Percentiles rank a stretch among this genome's conserved stretches.
Evolutionary conservation across 2,113 vertebrate species (phyloP).

Genomic region (Nestor notabilis): DNA sequence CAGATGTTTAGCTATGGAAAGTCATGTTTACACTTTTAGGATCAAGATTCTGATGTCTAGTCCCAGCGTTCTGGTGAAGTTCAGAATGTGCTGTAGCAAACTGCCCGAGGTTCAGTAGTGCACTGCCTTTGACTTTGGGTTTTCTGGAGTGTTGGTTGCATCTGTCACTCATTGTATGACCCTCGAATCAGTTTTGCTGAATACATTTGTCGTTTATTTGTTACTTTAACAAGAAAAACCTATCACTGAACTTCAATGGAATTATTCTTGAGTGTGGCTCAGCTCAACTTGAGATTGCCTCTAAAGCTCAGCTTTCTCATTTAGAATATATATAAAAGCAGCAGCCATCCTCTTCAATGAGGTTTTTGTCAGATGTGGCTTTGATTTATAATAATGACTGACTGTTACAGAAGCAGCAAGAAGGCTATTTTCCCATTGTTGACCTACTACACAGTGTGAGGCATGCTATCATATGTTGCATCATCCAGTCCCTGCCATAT

Average conservation of each 20-base stretch:
- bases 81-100: not conserved
- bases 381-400: not conserved
- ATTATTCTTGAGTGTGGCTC: not conserved
- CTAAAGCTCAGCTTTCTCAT: not conserved
- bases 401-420: not conserved
- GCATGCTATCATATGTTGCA: accelerated
- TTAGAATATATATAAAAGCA: not conserved
- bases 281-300: not conserved
- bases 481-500: not conserved
- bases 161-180: not conserved
- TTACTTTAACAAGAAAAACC: not conserved
- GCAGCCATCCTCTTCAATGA: not conserved
- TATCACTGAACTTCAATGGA: not conserved
- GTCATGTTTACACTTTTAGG: not conserved
- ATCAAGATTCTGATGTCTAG: not conserved
- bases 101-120: not conserved
- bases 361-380: not conserved
- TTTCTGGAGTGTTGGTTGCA: not conserved
- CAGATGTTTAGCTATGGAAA: not conserved
- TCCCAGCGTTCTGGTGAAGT: not conserved
- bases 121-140: not conserved
- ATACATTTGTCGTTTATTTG: not conserved
- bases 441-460: not conserved
- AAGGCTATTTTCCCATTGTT: not conserved
- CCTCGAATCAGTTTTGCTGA: not conserved